Evolutionary conservation across 2,797 vertebrate genomes (phyloP).

Genomic region (Lemur catta): DNA sequence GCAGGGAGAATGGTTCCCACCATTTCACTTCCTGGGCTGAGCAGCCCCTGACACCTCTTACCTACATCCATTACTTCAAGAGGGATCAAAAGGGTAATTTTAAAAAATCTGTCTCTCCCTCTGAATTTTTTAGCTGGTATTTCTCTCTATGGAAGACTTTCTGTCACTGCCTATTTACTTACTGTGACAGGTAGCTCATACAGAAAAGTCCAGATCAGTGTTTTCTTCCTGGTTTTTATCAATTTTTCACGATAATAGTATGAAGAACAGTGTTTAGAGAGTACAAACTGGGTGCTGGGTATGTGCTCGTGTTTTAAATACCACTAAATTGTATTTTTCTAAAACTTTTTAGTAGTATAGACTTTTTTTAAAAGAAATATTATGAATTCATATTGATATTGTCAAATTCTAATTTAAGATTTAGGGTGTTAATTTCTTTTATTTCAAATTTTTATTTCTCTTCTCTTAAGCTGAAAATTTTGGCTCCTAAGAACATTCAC

Average conservation of each 20-base stretch:
- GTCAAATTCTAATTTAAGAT: neutral
- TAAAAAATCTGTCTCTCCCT: neutral
- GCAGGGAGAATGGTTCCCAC: neutral
- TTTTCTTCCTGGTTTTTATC: neutral
- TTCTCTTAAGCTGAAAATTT: neutral
- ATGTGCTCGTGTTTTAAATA: neutral
- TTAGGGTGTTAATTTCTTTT: neutral
- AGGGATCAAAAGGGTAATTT: neutral
- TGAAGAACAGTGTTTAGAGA: neutral
- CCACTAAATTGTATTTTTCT: neutral
- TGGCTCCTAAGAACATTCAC: neutral
- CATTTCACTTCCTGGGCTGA: neutral
- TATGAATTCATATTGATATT: neutral
- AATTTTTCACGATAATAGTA: neutral
- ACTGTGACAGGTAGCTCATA: neutral
- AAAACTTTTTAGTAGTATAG: neutral
- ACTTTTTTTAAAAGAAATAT: neutral
- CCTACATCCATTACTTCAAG: too few species aligned
- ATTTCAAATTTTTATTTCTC: neutral
- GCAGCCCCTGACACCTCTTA: neutral
- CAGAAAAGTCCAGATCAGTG: neutral
- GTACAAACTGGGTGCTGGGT: rapidly evolving
- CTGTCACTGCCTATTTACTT: neutral
- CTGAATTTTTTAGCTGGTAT: neutral
- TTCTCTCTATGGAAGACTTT: neutral